phyloP scores from a whole-genome alignment of 2,797 vertebrate species.

The Poeciliopsis paucimaculata region DNA sequence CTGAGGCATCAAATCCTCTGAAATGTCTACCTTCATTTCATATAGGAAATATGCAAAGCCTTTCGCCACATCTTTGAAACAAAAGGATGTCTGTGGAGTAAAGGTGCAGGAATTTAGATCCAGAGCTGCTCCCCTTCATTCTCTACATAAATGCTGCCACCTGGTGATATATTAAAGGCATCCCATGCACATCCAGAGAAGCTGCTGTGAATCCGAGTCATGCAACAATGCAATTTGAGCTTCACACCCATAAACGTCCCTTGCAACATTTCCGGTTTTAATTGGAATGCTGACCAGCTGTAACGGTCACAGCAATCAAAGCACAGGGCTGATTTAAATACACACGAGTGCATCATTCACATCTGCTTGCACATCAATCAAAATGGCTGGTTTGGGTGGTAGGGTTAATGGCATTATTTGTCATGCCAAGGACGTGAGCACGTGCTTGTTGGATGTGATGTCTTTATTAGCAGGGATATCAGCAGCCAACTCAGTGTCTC shows the following conservation, averaged over 20 bases:
- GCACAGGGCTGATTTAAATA: constrained; percentile 42
- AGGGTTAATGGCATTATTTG: constrained; percentile 83
- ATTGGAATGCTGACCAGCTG: constrained; percentile 63
- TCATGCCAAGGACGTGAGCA: constrained; percentile 78
- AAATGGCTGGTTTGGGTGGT: constrained; percentile 79
- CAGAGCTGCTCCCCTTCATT: constrained; percentile 45
- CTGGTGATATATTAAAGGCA: constrained; percentile 73
- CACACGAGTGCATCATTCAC: constrained; percentile 49
- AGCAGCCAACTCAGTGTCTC: constrained; percentile 73
- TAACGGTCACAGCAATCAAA: constrained; percentile 68
- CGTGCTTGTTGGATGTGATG: constrained; percentile 77
- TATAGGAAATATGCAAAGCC: constrained; percentile 35
- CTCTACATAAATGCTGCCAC: constrained; percentile 83
- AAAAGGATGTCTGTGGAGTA: neutral
- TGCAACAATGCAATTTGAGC: constrained; percentile 27
- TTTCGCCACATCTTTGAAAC: constrained; percentile 13
- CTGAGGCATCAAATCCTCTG: constrained; percentile 67
- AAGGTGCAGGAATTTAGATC: constrained; percentile 51
- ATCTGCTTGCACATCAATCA: constrained; percentile 79
- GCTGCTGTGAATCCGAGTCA: constrained; percentile 33
- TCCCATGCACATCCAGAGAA: constrained; percentile 43
- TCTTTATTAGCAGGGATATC: constrained; percentile 82
- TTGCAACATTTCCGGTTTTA: constrained; percentile 57
- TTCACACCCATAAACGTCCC: constrained; percentile 38
- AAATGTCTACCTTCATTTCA: constrained; percentile 70